Evolutionary conservation across 2,888 invertebrate species (phyloP).

Genomic region (Doris montereyensis): DNA sequence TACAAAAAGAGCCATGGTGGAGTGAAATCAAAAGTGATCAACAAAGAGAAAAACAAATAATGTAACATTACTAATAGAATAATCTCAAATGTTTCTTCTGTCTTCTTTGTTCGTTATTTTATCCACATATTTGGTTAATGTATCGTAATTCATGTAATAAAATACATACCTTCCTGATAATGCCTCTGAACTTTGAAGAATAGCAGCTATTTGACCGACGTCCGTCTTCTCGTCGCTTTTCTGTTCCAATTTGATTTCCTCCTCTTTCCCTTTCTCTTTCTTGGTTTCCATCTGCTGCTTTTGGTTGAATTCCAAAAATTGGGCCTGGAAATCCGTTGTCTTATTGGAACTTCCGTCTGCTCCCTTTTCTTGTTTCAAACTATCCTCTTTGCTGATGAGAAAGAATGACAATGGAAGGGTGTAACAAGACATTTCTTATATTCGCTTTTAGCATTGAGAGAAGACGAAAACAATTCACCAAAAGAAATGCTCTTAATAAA

Average conservation of each 20-base stretch:
- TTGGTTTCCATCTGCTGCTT: slow-evolving; percentile 49
- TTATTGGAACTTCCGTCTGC: slow-evolving; percentile 76
- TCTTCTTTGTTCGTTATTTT: no score
- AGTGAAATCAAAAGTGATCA: no score
- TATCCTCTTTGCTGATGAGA: slow-evolving; percentile 23
- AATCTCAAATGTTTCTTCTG: not conserved
- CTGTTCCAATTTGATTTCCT: slow-evolving; percentile 46
- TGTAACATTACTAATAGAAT: not conserved
- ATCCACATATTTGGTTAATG: no score
- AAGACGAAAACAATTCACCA: no score
- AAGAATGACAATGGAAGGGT: no score
- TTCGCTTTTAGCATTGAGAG: no score
- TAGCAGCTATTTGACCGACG: slow-evolving; percentile 60
- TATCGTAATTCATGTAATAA: not conserved
- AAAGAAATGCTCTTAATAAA: no score
- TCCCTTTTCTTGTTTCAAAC: slow-evolving; percentile 34
- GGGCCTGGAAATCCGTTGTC: slow-evolving; percentile 72
- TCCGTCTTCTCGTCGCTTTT: slow-evolving; percentile 41
- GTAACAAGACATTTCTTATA: no score
- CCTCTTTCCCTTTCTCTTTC: slow-evolving; percentile 40
- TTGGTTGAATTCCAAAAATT: slow-evolving; percentile 72
- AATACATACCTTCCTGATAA: slow-evolving; percentile 37
- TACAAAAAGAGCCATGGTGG: no score
- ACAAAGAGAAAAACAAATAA: no score
- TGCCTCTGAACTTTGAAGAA: slow-evolving; percentile 52